Evolutionary conservation across 2,888 invertebrate genomes (phyloP), one percentile per base, ranked within the genome.

Genomic region (Eustalomyia histrio): DNA sequence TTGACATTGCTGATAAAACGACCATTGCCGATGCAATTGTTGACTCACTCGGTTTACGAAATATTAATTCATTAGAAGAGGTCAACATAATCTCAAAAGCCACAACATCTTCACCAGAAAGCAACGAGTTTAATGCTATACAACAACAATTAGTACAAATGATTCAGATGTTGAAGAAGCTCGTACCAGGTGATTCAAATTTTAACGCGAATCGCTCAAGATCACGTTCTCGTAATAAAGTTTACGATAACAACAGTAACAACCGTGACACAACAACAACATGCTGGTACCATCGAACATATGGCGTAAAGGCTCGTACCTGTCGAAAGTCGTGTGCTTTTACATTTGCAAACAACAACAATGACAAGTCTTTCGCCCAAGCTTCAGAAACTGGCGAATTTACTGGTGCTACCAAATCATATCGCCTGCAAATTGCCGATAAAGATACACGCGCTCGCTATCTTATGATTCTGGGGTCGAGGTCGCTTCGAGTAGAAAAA

Each of bases 21-120:
- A 72, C 50, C 29, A 64, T 55, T 12, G 55, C 16, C 18, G 72
- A 72, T 61, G 29, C 63, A 7, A 72, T 73, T 53, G 63, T 21
- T 14, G 64, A 73, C 24, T 63, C 64, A 9, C 63, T 72, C 33
- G 16, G 17, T 9, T 16, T 43, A 29, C 63, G 29, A 6, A 43
- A 43, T 7, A 72, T 72, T 33, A 72, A 61, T 35, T n/a, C 21
- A 5, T 47, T 69, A 9, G 8, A 35, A 9, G 29, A 72, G n/a
- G 29, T 53, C 60, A 72, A 29, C 60, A 64, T 18, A 35, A 52
- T 4, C 21, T 29, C 18, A 47, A 24, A 64, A 24, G 39, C 29
- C 39, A 14, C 52, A 63, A n/a, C 53, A 5, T 43, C 17, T 16
- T n/a, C 33, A 35, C 35, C 50, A 52, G 52, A 29, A 43, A 33